Evolutionary conservation across 2,888 invertebrate species (phyloP).

Genomic region (Sericinus montela): DNA sequence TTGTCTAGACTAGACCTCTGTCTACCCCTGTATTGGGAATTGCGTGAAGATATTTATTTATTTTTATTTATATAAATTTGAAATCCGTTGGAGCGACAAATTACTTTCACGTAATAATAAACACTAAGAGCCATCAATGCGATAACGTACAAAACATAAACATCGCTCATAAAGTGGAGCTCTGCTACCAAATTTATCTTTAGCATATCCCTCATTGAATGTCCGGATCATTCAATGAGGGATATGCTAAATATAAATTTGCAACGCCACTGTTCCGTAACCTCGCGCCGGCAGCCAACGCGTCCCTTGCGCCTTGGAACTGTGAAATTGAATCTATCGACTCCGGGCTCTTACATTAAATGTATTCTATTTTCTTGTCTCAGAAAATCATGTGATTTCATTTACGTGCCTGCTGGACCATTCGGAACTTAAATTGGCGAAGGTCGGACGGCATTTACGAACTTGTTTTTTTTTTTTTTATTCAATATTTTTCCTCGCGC

Average conservation of each 20-base stretch:
- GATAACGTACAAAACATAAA: conserved; percentile 5
- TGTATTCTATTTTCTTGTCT: conserved; percentile 27
- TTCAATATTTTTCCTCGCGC: not conserved
- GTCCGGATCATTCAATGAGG: too few species aligned
- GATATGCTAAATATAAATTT: too few species aligned
- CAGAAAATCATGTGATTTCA: conserved; percentile 20
- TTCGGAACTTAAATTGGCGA: conserved; percentile 13
- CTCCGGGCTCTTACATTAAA: conserved; percentile 21
- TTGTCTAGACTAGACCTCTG: too few species aligned
- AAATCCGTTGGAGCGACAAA: too few species aligned
- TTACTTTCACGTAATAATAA: too few species aligned
- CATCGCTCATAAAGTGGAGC: not conserved
- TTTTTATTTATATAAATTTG: too few species aligned
- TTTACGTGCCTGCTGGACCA: conserved; percentile 12
- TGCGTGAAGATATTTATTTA: too few species aligned
- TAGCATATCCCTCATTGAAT: conserved; percentile 1
- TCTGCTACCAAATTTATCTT: conserved; percentile 3
- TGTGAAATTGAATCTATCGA: conserved; percentile 23
- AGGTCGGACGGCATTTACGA: not conserved
- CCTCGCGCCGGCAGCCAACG: not conserved
- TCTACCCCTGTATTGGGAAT: too few species aligned
- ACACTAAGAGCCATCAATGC: too few species aligned
- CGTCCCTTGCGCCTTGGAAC: conserved; percentile 2
- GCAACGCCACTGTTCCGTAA: conserved; percentile 1
- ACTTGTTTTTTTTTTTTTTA: not conserved